A percentile compares a stretch with the other conserved stretches of the same genome.
Conservation (phyloP, 2,113 vertebrate genomes). For the Gallinago media region DNA sequence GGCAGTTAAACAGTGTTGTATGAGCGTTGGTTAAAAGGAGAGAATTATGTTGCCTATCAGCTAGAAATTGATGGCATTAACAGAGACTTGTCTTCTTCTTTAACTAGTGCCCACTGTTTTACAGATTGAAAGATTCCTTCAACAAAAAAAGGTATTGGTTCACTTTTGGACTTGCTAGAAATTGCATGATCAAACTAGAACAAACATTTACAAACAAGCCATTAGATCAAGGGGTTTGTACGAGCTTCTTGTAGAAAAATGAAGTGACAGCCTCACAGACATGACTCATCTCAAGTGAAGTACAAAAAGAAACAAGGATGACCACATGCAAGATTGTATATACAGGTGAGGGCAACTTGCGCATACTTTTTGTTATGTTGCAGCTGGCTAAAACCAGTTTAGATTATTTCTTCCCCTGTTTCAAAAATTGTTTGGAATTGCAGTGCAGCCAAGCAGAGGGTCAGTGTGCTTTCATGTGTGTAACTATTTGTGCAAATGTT, state of each 20-base stretch:
- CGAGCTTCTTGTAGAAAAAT: background rate
- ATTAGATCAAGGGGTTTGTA: background rate
- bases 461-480: background rate
- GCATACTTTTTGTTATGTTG: background rate
- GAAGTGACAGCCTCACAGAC: background rate
- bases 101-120: background rate
- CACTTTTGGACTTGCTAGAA: background rate
- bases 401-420: background rate
- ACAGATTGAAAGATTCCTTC: background rate
- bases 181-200: background rate
- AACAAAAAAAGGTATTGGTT: background rate
- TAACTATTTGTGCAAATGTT: background rate
- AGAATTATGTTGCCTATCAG: background rate
- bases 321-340: background rate
- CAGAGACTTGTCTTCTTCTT: background rate
- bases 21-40: background rate
- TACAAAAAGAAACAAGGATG: background rate
- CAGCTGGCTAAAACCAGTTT: background rate
- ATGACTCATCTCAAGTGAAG: background rate
- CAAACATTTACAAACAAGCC: background rate
- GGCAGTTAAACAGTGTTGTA: background rate
- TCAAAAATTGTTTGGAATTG: background rate
- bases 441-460: background rate
- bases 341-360: background rate
- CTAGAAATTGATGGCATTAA: background rate